A percentile compares a stretch with the other conserved stretches of the same genome.
Conservation (phyloP, 2,797 vertebrate species). For the Coluber constrictor region DNA sequence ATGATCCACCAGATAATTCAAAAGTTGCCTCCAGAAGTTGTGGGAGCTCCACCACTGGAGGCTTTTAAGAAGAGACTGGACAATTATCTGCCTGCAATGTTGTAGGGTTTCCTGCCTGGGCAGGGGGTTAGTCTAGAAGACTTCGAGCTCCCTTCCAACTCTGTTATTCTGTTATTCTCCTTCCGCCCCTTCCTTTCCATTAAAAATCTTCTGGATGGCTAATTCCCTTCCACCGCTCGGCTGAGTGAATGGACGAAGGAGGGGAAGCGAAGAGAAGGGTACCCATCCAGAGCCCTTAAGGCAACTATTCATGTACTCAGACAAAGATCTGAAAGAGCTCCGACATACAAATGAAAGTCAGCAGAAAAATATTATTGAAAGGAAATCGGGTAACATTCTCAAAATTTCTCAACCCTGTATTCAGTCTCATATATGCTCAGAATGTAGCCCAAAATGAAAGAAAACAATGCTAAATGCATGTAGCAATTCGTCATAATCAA, state of each 20-base stretch:
- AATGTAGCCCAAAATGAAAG: slow-evolving; percentile 34
- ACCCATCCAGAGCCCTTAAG: not conserved
- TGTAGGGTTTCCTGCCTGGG: not conserved
- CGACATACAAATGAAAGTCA: not conserved
- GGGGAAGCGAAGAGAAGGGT: not conserved
- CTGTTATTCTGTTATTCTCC: not conserved
- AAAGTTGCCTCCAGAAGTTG: not conserved
- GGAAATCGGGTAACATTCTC: not conserved
- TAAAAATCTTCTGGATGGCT: not conserved
- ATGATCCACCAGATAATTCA: not conserved
- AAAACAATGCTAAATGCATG: not conserved
- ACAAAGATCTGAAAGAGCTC: not conserved
- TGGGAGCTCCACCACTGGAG: not conserved
- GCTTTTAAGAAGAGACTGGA: not conserved
- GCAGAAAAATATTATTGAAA: not conserved
- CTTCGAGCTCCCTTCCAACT: not conserved
- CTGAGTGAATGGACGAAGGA: not conserved
- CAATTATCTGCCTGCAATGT: not conserved
- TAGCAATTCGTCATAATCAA: not conserved
- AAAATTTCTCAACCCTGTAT: slow-evolving; percentile 41
- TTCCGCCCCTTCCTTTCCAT: too few species aligned
- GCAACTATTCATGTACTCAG: not conserved
- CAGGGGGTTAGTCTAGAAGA: not conserved
- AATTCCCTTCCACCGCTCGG: not conserved
- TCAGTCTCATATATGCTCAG: slow-evolving; percentile 37